phyloP scores from a whole-genome alignment of 2,113 vertebrate species.

The Pitta sordida region DNA sequence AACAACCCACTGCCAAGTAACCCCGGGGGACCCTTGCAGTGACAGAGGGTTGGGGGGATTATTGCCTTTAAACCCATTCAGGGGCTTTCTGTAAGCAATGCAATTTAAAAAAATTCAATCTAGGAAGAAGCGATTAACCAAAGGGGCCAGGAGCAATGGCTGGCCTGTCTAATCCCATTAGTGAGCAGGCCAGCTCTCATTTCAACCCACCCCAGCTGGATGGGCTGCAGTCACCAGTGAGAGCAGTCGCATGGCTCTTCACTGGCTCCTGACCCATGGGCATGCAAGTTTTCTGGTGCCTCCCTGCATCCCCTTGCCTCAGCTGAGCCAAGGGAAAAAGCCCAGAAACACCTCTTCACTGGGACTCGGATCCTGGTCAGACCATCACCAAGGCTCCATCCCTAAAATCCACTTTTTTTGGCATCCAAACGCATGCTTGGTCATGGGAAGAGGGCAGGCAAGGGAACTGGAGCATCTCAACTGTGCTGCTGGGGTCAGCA shows the following conservation, averaged over 20 bases:
- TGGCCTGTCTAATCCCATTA: not conserved
- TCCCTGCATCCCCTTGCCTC: not conserved
- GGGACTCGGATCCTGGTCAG: not conserved
- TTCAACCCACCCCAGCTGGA: not conserved
- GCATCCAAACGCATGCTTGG: accelerated
- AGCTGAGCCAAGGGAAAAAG: not conserved
- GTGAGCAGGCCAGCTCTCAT: not conserved
- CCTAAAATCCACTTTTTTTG: not conserved
- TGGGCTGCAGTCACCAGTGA: not conserved
- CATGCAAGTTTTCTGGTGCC: accelerated
- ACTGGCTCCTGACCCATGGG: not conserved
- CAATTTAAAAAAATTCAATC: not conserved
- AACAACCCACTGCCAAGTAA: not conserved
- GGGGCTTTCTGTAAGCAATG: conserved; percentile 17
- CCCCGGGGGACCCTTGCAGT: not conserved
- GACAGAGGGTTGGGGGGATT: not conserved
- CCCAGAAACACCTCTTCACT: not conserved
- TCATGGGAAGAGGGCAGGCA: not conserved
- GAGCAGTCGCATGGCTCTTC: not conserved
- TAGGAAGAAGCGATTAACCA: conserved; percentile 29
- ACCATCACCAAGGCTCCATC: not conserved
- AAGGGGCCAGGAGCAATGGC: not conserved
- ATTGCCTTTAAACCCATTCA: conserved; percentile 18
- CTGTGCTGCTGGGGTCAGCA: not conserved
- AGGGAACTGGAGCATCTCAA: not conserved